A percentile compares a stretch with the other conserved stretches of the same genome.
phyloP scores from a whole-genome alignment of 1,140 invertebrate genomes.

The Bradynema listronoti region DNA sequence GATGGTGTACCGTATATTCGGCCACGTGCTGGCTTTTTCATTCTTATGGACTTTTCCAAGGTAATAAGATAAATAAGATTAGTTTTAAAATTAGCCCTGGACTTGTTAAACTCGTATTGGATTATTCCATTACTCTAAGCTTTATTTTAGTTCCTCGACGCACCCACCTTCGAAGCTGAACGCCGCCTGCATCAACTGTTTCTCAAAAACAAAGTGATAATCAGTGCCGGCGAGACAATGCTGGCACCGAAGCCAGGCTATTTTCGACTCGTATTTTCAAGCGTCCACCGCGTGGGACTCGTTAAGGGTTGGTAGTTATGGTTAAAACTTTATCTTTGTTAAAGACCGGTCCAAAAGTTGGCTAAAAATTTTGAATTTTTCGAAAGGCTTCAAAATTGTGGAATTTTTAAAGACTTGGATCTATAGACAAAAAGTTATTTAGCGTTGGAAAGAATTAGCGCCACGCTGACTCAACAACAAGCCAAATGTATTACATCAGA shows the following conservation, averaged over 20 bases:
- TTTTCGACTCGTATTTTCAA: constrained; percentile 39
- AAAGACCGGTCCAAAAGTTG: too few relatives aligned
- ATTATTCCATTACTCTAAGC: constrained; percentile 10
- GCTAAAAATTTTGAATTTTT: too few relatives aligned
- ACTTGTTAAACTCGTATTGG: not conserved
- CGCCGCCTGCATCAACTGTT: constrained; percentile 17
- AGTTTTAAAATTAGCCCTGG: not conserved
- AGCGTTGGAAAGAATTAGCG: too few relatives aligned
- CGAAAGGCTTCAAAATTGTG: too few relatives aligned
- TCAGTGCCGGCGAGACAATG: constrained; percentile 32
- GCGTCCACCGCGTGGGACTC: too few relatives aligned
- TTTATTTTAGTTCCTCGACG: constrained; percentile 30
- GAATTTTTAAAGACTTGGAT: too few relatives aligned
- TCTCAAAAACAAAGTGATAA: constrained; percentile 30
- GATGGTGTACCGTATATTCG: constrained; percentile 25
- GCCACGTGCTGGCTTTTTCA: constrained; percentile 37
- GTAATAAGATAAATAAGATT: constrained; percentile 21
- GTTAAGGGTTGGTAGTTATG: too few relatives aligned
- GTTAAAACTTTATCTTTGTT: too few relatives aligned
- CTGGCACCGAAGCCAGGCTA: constrained; percentile 27
- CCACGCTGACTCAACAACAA: too few relatives aligned
- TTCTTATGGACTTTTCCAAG: constrained; percentile 33
- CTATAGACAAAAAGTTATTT: too few relatives aligned
- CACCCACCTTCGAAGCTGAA: constrained; percentile 36
- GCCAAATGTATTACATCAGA: too few relatives aligned